These are phyloP conservation scores for Gopherus flavomarginatus DNA, from an alignment of 2,113 vertebrate species.

Conservation along the genomic window DNA sequence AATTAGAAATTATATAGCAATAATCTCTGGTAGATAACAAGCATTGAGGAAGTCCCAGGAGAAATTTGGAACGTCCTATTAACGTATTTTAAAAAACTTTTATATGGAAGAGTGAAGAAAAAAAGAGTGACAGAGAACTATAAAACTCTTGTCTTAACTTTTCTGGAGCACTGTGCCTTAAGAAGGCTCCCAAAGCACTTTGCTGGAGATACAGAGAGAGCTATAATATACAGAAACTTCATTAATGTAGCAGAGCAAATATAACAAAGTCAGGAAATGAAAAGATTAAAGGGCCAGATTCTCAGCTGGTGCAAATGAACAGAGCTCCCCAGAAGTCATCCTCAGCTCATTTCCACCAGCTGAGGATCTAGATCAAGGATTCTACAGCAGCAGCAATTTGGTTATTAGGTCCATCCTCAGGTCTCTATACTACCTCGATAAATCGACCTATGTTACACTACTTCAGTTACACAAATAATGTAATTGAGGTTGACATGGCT, in stretches of 20 bases:
- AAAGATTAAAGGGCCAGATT: background rate
- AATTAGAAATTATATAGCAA: background rate
- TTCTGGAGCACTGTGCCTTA: background rate
- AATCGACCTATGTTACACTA: no score
- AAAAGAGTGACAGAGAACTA: background rate
- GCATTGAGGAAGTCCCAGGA: background rate
- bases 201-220: background rate
- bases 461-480: no score
- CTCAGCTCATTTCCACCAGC: background rate
- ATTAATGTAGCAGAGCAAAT: background rate
- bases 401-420: background rate
- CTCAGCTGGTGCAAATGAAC: background rate
- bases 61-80: background rate
- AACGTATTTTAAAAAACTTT: background rate
- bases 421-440: no score
- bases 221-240: fast-evolving
- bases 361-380: background rate
- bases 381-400: background rate
- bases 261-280: background rate
- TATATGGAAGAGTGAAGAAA: background rate
- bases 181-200: background rate
- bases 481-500: no score
- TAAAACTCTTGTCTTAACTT: background rate
- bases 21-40: background rate
- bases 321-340: background rate